Percentiles rank a stretch among this genome's conserved stretches.
Evolutionary conservation across 2,797 vertebrate genomes (phyloP).

Genomic region (Chiloscyllium punctatum): DNA sequence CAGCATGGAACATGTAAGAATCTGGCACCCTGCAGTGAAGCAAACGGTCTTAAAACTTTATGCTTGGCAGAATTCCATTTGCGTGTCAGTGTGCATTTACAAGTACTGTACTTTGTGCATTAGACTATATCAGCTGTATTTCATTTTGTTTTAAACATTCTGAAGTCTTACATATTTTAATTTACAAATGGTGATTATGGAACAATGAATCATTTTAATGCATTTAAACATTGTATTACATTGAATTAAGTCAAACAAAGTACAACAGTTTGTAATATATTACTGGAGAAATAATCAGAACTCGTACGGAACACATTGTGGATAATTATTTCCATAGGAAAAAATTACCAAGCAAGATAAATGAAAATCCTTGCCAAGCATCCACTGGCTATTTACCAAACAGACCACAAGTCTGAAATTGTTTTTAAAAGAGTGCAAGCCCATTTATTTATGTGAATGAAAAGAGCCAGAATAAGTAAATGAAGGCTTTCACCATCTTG

Average conservation of each 20-base stretch:
- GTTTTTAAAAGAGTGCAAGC: not conserved
- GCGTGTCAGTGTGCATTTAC: constrained; percentile 50
- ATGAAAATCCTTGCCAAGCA: not conserved
- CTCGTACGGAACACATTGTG: not conserved
- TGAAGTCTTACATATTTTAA: constrained; percentile 54
- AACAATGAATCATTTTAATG: constrained; percentile 43
- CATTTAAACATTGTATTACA: constrained; percentile 39
- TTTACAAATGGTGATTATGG: constrained; percentile 52
- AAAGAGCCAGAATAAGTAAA: not conserved
- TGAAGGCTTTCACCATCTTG: not conserved
- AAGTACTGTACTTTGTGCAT: constrained; percentile 51
- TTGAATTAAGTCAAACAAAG: too few species aligned
- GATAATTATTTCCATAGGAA: not conserved
- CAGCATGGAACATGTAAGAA: constrained; percentile 47
- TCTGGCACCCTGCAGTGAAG: constrained; percentile 48
- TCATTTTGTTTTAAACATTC: constrained; percentile 58
- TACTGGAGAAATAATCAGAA: not conserved
- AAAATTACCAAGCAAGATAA: not conserved
- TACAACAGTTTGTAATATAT: not conserved
- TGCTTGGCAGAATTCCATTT: constrained; percentile 52
- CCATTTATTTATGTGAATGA: not conserved
- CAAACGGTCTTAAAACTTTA: constrained; percentile 52
- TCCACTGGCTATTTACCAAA: not conserved
- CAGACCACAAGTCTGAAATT: not conserved
- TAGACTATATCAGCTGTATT: constrained; percentile 56